Conservation (phyloP, 2,113 vertebrate species). For the Actinemys pallida region DNA sequence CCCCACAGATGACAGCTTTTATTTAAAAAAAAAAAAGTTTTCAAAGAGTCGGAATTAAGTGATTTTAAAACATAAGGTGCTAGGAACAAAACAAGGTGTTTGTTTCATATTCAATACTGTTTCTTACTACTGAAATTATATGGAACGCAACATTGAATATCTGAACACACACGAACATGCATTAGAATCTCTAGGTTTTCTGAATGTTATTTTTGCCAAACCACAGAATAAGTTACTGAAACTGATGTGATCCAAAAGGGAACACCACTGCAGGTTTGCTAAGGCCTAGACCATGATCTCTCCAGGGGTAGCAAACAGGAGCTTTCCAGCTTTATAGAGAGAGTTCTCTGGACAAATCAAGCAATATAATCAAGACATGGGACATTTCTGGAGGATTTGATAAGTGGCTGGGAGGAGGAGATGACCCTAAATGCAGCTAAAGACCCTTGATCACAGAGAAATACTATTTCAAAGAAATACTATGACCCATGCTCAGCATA, state of each 20-base stretch:
- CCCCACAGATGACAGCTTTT: not conserved
- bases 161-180: not conserved
- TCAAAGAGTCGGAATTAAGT: not conserved
- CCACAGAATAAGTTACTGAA: not conserved
- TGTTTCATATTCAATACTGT: not conserved
- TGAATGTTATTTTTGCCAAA: not conserved
- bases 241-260: not conserved
- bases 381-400: not conserved
- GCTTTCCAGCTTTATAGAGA: not conserved
- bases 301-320: not conserved
- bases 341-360: not conserved
- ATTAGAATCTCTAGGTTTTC: not conserved
- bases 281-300: not conserved
- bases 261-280: not conserved
- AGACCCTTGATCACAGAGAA: not conserved
- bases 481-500: not conserved
- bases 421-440: not conserved
- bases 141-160: not conserved
- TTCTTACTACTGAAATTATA: not conserved
- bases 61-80: not conserved
- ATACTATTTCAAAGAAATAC: not conserved
- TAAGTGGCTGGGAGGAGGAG: not conserved
- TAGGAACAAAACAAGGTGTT: not conserved
- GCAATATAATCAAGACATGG: not conserved
- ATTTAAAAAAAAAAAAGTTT: not conserved